phyloP scores from a whole-genome alignment of 1,140 invertebrate genomes.

The Euura lappo region DNA sequence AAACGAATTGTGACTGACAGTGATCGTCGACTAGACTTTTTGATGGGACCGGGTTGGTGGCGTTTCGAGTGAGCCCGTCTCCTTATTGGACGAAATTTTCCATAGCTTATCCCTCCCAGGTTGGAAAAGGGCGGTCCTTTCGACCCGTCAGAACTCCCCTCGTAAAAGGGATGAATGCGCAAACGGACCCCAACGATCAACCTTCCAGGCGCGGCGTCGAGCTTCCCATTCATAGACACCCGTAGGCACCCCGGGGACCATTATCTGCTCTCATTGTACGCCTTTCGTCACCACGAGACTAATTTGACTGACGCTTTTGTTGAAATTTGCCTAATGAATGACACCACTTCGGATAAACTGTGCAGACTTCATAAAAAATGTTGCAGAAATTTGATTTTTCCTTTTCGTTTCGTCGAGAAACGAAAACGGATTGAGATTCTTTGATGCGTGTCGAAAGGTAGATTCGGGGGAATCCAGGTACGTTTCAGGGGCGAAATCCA shows the following conservation, averaged over 20 bases:
- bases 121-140: slow-evolving; percentile 40
- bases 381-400: too few species aligned
- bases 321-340: slow-evolving; percentile 31
- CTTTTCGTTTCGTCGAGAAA: too few species aligned
- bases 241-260: slow-evolving; percentile 29
- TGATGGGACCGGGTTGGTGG: slow-evolving; percentile 35
- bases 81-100: slow-evolving; percentile 39
- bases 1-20: slow-evolving; percentile 45
- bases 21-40: slow-evolving; percentile 45
- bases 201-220: neutral
- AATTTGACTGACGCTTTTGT: slow-evolving; percentile 30
- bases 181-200: neutral
- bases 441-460: slow-evolving; percentile 10
- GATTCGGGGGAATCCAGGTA: slow-evolving; percentile 10
- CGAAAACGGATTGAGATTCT: neutral
- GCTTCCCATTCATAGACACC: slow-evolving; percentile 19
- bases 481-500: neutral
- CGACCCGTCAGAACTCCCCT: slow-evolving; percentile 5
- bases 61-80: slow-evolving; percentile 10
- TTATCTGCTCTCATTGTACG: slow-evolving; percentile 28
- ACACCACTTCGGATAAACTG: slow-evolving; percentile 1
- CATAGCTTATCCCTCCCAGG: slow-evolving; percentile 34
- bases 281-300: slow-evolving; percentile 29
- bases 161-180: neutral
- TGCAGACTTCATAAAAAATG: too few species aligned